Evolutionary conservation across 1,140 invertebrate genomes (phyloP).

Genomic region (Cyclina sinensis): DNA sequence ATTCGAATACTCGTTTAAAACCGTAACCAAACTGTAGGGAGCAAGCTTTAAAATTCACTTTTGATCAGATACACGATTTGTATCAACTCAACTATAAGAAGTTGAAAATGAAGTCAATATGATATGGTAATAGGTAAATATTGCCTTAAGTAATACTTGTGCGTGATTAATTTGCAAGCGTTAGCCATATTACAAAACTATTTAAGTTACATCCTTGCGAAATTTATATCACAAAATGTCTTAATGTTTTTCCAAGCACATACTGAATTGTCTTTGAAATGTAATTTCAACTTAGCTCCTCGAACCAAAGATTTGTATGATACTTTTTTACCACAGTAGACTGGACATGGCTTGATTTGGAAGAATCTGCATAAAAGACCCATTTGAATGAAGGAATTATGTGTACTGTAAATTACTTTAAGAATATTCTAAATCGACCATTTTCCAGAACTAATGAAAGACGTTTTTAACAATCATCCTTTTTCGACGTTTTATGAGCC

Average conservation of each 20-base stretch:
- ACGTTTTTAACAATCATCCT: too few species aligned
- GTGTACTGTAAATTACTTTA: too few species aligned
- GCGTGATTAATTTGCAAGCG: conserved; percentile 42
- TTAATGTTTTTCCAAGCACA: not conserved
- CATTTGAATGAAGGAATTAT: too few species aligned
- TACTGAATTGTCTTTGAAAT: not conserved
- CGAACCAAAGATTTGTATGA: too few species aligned
- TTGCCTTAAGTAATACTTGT: conserved; percentile 39
- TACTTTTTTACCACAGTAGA: too few species aligned
- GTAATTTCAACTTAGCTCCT: too few species aligned
- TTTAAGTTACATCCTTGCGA: conserved; percentile 33
- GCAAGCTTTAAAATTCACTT: conserved; percentile 23
- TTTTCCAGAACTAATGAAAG: too few species aligned
- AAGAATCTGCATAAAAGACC: too few species aligned
- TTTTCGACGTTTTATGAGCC: too few species aligned
- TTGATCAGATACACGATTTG: conserved; percentile 35
- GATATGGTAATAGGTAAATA: conserved; percentile 44
- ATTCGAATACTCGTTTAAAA: conserved; percentile 48
- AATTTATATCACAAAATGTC: not conserved
- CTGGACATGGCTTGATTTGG: too few species aligned
- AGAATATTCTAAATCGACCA: too few species aligned
- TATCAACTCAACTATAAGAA: conserved; percentile 31
- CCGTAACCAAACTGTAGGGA: conserved; percentile 45
- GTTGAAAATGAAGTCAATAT: conserved; percentile 43
- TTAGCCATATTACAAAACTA: conserved; percentile 22